Evolutionary conservation across 1,140 invertebrate species (phyloP), one percentile per base, ranked within the genome.

Genomic region (Pseudoatta argentina): DNA sequence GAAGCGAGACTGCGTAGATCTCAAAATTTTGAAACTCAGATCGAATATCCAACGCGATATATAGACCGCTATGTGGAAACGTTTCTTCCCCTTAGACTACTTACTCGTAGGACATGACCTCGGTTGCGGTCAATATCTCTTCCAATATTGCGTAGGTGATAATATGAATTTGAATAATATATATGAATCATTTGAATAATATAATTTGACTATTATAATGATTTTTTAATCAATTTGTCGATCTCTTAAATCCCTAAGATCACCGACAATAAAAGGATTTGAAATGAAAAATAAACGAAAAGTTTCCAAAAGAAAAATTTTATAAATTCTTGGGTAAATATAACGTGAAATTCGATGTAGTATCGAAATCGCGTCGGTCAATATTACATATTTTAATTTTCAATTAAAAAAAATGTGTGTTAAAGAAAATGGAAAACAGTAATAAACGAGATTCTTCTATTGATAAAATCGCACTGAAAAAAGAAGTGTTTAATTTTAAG

Each of bases 91-190:
- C 34, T 72, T 48, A 82, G 55, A 75, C 55, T 24, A 57, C 34
- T 81, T 57, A 81, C 10, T 4, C 66, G 16, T 71, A 55, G 64
- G 27, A 81, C 64, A 71, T 71, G 78, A 81, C 64, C 78, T 81
- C 34, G 21, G 78, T 57, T 30, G 76, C 76, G 76, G 76, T 79
- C 76, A 81, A 71, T 71, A 81, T 81, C 34, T 81, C 24, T 78
- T 79, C 27, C 44, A 30, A 79, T 67, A 53, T 66, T 39, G n/a
- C 44, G 27, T 34, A 66, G 18, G 10, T 67, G 61, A 79, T 69
- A 53, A 81, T 34, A 57, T 64, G 24, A 14, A 7, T 4, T 8
- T 44, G 14, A n/a, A n/a, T n/a, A n/a, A n/a, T n/a, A n/a, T n/a
- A n/a, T n/a, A n/a, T n/a, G n/a, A n/a, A n/a, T 44, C 18, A 14